These are phyloP conservation scores for Xylocampa areola DNA, from an alignment of 2,888 invertebrate genomes.

Conservation along the genomic window DNA sequence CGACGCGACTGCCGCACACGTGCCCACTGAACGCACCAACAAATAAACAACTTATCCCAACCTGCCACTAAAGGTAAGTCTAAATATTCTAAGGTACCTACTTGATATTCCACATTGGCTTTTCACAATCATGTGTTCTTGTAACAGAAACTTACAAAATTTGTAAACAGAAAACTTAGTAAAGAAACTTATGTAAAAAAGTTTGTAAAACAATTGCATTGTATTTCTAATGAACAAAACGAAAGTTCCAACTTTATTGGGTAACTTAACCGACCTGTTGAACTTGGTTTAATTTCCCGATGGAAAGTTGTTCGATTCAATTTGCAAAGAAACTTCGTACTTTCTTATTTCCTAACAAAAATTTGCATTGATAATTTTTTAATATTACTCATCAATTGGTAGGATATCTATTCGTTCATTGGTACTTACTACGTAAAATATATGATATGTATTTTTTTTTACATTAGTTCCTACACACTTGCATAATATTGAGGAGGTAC, in stretches of 20 bases:
- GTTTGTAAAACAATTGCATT: conserved; percentile 33
- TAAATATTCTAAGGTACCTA: background rate
- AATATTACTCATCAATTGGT: conserved; percentile 28
- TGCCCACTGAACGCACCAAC: conserved; percentile 40
- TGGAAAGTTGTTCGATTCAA: conserved; percentile 51
- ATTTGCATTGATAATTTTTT: conserved; percentile 50
- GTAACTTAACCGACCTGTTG: conserved; percentile 73
- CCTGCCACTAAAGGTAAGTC: conserved; percentile 49
- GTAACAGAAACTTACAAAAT: conserved; percentile 34
- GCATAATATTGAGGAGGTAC: no score
- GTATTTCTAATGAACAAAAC: conserved; percentile 43
- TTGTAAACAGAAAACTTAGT: conserved; percentile 26
- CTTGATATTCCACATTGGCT: background rate
- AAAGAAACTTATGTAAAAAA: conserved; percentile 22
- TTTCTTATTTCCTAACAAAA: conserved; percentile 43
- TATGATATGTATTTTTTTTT: no score
- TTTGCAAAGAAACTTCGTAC: conserved; percentile 58
- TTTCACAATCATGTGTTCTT: background rate
- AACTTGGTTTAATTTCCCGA: conserved; percentile 59
- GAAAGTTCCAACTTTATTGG: conserved; percentile 62
- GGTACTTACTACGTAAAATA: background rate
- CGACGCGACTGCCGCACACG: conserved; percentile 47
- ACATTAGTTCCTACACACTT: no score
- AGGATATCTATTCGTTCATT: conserved; percentile 1
- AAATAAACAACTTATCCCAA: conserved; percentile 31